Percentiles rank a stretch among this genome's conserved stretches.
These are phyloP conservation scores for Agrotis segetum DNA, from an alignment of 2,888 invertebrate species.

Conservation along the genomic window DNA sequence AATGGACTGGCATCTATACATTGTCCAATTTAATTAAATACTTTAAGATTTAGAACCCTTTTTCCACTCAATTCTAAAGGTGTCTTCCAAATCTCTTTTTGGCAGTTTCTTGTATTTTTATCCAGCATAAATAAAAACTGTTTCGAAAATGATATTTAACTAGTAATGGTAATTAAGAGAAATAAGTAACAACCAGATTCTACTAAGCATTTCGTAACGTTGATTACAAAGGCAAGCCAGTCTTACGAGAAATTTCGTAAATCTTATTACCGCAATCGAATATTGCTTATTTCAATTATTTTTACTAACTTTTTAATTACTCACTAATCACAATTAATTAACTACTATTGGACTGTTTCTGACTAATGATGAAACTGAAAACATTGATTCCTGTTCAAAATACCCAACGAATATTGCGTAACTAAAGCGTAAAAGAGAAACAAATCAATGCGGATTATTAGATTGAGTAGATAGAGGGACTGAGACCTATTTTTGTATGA, in stretches of 20 bases:
- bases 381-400: background rate
- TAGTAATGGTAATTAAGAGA: background rate
- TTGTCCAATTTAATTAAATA: no score
- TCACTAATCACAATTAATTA: background rate
- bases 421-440: no score
- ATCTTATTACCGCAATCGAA: background rate
- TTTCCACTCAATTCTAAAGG: no score
- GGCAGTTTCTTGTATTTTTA: no score
- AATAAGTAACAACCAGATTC: background rate
- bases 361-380: background rate
- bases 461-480: no score
- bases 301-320: conserved; percentile 5
- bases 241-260: background rate
- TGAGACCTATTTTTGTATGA: no score
- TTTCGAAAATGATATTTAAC: background rate
- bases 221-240: background rate
- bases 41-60: background rate
- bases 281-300: conserved; percentile 9
- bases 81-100: no score
- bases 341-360: background rate
- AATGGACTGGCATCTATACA: background rate
- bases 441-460: no score
- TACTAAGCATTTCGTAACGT: background rate
- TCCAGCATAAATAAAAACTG: no score
- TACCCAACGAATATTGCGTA: no score